phyloP scores from a whole-genome alignment of 2,113 vertebrate species.

The Sceloporus tristichus region DNA sequence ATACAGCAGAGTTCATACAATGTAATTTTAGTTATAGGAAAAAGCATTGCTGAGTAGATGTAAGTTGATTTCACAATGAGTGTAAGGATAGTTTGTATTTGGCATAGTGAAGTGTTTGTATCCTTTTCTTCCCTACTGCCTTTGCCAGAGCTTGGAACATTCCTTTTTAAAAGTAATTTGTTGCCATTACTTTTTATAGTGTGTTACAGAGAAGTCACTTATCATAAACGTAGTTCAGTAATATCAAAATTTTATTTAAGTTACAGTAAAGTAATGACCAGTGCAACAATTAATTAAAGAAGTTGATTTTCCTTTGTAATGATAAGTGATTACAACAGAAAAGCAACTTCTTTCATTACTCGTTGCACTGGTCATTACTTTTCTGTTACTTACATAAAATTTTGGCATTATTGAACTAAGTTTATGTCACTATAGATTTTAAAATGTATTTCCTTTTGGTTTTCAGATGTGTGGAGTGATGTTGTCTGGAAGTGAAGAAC shows the following conservation, averaged over 20 bases:
- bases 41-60: background rate
- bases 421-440: background rate
- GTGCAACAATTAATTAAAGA: too few relatives aligned
- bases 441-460: background rate
- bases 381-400: too few relatives aligned
- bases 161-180: background rate
- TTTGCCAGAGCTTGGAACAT: background rate
- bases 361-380: too few relatives aligned
- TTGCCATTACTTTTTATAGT: background rate
- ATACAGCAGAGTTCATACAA: background rate
- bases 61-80: background rate
- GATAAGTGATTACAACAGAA: too few relatives aligned
- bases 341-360: background rate
- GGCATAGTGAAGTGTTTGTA: background rate
- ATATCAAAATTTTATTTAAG: too few relatives aligned
- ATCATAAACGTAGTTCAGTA: too few relatives aligned
- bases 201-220: background rate
- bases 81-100: background rate
- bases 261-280: too few relatives aligned
- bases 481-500: slow-evolving; percentile 94
- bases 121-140: background rate
- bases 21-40: background rate
- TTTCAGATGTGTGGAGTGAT: slow-evolving; percentile 92
- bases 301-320: too few relatives aligned
- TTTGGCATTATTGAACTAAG: background rate